Conservation (phyloP, 1,140 invertebrate species). For the Pseudomyrmex gracilis region DNA sequence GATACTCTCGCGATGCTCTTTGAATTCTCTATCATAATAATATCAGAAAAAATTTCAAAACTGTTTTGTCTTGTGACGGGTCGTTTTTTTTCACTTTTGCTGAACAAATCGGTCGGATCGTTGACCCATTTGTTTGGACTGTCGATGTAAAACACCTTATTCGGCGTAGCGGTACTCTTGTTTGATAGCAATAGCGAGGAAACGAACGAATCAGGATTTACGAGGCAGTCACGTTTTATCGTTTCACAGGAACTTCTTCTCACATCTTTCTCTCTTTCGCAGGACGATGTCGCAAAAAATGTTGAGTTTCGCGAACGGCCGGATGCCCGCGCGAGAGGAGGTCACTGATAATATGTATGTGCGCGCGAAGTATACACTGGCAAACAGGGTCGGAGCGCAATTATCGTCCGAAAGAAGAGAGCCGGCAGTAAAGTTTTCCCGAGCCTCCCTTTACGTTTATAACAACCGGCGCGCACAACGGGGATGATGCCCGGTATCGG, state of each 20-base stretch:
- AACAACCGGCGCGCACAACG: slow-evolving; percentile 25
- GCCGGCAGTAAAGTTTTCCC: slow-evolving; percentile 61
- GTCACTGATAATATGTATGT: slow-evolving; percentile 25
- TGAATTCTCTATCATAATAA: no score
- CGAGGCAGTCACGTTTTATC: background rate
- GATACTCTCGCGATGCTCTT: no score
- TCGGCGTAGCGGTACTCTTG: no score
- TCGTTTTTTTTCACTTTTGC: no score
- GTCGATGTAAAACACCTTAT: no score
- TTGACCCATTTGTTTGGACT: no score
- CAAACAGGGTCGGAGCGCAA: slow-evolving; percentile 58
- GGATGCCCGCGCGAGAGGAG: background rate
- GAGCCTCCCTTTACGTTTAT: slow-evolving; percentile 54
- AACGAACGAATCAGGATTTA: slow-evolving; percentile 17
- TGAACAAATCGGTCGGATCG: no score
- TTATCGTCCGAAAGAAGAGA: slow-evolving; percentile 54
- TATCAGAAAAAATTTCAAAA: no score
- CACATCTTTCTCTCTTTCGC: background rate
- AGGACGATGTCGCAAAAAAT: slow-evolving; percentile 30
- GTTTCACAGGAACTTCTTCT: slow-evolving; percentile 9
- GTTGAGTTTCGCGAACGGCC: slow-evolving; percentile 15
- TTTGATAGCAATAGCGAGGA: background rate
- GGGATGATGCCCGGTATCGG: slow-evolving; percentile 19
- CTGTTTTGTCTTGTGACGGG: no score
- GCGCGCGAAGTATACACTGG: slow-evolving; percentile 33